phyloP scores from a whole-genome alignment of 2,797 vertebrate species.

The Spinus olivaceus region DNA sequence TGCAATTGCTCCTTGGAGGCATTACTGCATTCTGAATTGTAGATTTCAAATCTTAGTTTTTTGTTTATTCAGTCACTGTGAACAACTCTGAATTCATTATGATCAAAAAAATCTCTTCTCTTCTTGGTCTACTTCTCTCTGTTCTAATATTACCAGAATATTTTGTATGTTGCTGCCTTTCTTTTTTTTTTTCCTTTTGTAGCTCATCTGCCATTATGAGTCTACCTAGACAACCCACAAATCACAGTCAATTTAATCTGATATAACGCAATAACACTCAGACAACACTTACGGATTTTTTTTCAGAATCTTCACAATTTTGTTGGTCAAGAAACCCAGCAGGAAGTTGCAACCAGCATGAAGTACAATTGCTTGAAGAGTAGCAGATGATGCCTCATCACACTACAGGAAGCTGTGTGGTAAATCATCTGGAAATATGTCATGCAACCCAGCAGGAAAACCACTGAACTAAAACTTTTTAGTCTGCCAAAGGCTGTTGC shows the following conservation, averaged over 20 bases:
- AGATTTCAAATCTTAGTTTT: not conserved
- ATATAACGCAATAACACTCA: not conserved
- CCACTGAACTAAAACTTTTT: not conserved
- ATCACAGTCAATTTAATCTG: not conserved
- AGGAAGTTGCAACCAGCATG: not conserved
- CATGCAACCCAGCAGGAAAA: not conserved
- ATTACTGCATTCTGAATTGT: not conserved
- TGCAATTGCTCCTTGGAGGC: not conserved
- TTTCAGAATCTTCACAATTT: not conserved
- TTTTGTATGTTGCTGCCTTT: not conserved
- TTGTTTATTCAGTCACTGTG: not conserved
- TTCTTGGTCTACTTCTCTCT: not conserved
- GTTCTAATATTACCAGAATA: not conserved
- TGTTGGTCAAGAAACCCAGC: not conserved
- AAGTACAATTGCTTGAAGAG: slow-evolving; percentile 21
- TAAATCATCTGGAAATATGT: slow-evolving; percentile 21
- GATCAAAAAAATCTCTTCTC: not conserved
- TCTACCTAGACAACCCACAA: not conserved
- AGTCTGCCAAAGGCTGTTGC: not conserved
- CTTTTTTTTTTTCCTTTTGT: not conserved
- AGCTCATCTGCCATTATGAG: not conserved
- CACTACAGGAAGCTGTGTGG: not conserved
- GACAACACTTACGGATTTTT: not conserved
- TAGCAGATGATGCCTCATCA: slow-evolving; percentile 13
- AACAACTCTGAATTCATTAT: not conserved